Conservation (phyloP, 2,888 invertebrate species). For the Frankliniella fusca region DNA sequence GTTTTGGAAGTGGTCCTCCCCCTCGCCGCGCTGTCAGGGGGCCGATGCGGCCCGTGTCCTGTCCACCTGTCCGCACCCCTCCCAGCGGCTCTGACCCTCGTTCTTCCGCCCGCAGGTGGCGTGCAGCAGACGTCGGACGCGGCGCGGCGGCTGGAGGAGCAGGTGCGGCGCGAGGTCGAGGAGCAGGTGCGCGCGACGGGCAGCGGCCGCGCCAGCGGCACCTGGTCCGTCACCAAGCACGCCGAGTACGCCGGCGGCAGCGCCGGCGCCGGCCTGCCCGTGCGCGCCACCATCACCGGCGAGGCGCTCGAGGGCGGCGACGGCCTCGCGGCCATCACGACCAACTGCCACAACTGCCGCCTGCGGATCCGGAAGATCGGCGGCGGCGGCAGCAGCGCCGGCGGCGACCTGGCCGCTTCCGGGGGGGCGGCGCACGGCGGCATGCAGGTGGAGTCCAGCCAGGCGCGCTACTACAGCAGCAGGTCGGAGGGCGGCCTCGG, state of each 20-base stretch:
- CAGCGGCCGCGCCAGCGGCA: conserved; percentile 12
- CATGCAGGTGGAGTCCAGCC: neutral
- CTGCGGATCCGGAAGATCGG: neutral
- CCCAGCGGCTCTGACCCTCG: neutral
- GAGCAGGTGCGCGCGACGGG: conserved; percentile 10
- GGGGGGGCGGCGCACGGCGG: neutral
- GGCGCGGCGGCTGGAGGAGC: neutral
- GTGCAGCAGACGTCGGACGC: neutral
- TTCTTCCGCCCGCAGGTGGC: neutral
- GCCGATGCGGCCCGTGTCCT: too few species aligned
- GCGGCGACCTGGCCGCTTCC: neutral
- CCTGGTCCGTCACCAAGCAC: neutral
- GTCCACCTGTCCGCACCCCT: too few species aligned
- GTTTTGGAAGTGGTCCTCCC: too few species aligned
- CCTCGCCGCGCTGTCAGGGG: too few species aligned
- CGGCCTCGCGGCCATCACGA: neutral
- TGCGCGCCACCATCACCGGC: conserved; percentile 16
- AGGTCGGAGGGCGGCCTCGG: neutral
- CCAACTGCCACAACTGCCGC: conserved; percentile 21
- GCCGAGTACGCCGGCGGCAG: neutral
- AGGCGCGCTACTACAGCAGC: neutral
- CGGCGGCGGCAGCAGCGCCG: neutral
- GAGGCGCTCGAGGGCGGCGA: neutral
- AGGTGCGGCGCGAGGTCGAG: neutral
- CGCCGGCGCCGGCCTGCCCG: neutral